Evolutionary conservation across 2,888 invertebrate species (phyloP).

Genomic region (Ochropacha duplaris): DNA sequence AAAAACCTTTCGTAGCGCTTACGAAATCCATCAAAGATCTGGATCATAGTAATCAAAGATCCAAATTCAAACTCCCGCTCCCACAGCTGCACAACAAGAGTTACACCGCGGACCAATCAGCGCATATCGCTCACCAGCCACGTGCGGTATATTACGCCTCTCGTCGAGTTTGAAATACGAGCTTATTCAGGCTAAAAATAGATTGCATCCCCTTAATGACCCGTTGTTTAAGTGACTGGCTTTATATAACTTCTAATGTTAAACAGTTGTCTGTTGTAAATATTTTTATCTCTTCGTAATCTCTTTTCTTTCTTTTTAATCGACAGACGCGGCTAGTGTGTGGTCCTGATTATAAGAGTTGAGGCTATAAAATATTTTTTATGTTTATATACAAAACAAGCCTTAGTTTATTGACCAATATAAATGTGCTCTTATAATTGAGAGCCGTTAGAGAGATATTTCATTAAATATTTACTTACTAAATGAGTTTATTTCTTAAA

Average conservation of each 20-base stretch:
- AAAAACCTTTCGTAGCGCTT: no score
- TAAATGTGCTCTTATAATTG: constrained; percentile 23
- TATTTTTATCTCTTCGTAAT: constrained; percentile 12
- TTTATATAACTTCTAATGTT: constrained; percentile 10
- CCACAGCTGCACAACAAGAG: constrained; percentile 11
- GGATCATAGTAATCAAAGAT: no score
- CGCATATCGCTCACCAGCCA: constrained; percentile 43
- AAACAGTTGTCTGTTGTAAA: constrained; percentile 36
- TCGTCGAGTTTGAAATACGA: constrained; percentile 71
- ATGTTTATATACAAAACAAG: constrained; percentile 26
- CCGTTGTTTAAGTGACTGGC: constrained; percentile 54
- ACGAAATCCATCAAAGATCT: no score
- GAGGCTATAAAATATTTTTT: constrained; percentile 22
- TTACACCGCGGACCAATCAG: constrained; percentile 11
- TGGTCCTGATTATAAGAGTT: constrained; percentile 8
- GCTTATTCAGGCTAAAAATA: constrained; percentile 56
- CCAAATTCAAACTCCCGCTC: not conserved
- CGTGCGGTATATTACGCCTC: constrained; percentile 74
- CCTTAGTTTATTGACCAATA: constrained; percentile 33
- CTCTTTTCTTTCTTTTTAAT: constrained; percentile 15
- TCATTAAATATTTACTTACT: no score
- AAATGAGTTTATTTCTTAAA: no score
- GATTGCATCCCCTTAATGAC: constrained; percentile 65
- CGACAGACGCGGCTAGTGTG: constrained; percentile 23
- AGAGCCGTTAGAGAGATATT: no score